Evolutionary conservation across 2,797 vertebrate species (phyloP).

Genomic region (Aeoliscus strigatus): DNA sequence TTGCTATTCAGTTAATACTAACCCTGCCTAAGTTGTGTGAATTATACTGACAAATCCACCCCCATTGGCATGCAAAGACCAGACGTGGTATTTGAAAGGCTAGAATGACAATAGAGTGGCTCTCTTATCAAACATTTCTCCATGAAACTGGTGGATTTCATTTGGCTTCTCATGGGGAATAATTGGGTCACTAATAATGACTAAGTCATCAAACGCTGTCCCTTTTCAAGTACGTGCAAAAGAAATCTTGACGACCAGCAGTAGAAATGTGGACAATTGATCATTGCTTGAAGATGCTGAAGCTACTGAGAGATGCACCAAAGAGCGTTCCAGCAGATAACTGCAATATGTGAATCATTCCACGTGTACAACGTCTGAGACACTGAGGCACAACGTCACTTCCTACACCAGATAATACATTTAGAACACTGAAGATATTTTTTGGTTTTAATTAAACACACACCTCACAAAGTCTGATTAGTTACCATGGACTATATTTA

Average conservation of each 20-base stretch:
- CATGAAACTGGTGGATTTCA: slow-evolving; percentile 11
- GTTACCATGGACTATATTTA: too few species aligned
- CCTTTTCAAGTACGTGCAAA: slow-evolving; percentile 4
- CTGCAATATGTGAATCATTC: too few species aligned
- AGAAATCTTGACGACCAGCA: neutral
- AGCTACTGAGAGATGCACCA: too few species aligned
- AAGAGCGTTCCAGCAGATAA: too few species aligned
- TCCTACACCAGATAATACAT: too few species aligned
- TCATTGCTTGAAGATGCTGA: too few species aligned
- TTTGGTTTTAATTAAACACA: too few species aligned
- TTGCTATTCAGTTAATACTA: neutral
- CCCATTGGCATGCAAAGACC: neutral
- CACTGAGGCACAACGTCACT: too few species aligned
- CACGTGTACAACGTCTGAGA: too few species aligned
- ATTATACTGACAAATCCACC: neutral
- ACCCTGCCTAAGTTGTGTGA: neutral
- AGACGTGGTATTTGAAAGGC: neutral
- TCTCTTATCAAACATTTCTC: neutral
- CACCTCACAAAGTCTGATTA: too few species aligned
- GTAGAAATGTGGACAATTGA: neutral
- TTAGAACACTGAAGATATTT: too few species aligned
- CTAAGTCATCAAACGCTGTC: slow-evolving; percentile 13
- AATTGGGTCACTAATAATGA: slow-evolving; percentile 8
- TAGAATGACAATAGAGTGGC: too few species aligned
- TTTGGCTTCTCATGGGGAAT: slow-evolving; percentile 8